Base-by-base conservation (phyloP, 2,888 invertebrate genomes). In the Anthophora plumipes region DNA sequence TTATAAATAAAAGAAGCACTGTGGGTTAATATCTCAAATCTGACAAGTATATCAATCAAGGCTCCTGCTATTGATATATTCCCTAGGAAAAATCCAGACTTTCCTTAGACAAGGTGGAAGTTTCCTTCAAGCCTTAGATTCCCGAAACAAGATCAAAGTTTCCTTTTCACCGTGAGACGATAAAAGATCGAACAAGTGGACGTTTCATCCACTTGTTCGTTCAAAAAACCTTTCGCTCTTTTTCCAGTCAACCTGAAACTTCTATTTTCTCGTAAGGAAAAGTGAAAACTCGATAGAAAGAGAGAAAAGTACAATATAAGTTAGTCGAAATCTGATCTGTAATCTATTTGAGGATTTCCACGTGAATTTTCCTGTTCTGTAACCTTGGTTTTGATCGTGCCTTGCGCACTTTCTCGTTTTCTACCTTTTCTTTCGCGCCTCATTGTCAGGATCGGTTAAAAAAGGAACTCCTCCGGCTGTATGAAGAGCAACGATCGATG, bases 381-480 rank as follows among this genome's bases (percentile, higher is more conserved):
- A n/a, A n/a, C n/a, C n/a, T n/a, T n/a, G n/a, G 4, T 31, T 31
- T 31, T 31, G 4, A n/a, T n/a, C n/a, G n/a, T n/a, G 43, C 61
- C 60, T 81, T 70, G 69, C 52, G 66, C 72, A 73, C 73, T 64
- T 73, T 74, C 77, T 55, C 63, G 55, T 67, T 73, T 54, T 46
- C 41, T n/a, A 20, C 43, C 55, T 25, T 67, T 83, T 79, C 71
- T 50, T 67, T 79, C 82, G 71, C 71, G 72, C 66, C 75, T 79
- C 75, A 79, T 82, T 82, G 79, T 79, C 82, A 75, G 52, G 57
- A 82, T 72, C 59, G 70, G 82, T 82, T 75, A 82, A 76, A 82
- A n/a, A 83, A 79, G 82, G 76, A 83, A 59, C 72, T 82, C 75
- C 59, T 50, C 57, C 67, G 70, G 43, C 73, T 61, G 73, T 74